Percentiles rank a stretch among this genome's conserved stretches.
phyloP scores from a whole-genome alignment of 1,140 invertebrate genomes.

The Brachystomella parvula region DNA sequence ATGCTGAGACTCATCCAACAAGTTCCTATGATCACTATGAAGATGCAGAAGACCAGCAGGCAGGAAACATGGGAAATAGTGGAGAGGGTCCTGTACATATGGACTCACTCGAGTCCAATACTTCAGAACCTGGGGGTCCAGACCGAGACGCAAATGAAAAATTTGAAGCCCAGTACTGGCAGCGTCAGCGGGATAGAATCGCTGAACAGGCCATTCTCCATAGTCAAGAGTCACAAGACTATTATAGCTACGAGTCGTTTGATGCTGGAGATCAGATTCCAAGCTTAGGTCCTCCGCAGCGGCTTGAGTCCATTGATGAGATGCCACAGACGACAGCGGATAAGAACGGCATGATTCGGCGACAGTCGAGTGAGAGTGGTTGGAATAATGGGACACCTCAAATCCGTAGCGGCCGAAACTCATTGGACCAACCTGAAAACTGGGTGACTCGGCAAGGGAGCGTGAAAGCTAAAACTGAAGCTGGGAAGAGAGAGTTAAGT shows the following conservation, averaged over 20 bases:
- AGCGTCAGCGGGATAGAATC: slow-evolving; percentile 35
- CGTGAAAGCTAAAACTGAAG: neutral
- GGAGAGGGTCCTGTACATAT: slow-evolving; percentile 32
- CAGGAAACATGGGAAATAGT: slow-evolving; percentile 10
- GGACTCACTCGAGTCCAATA: slow-evolving; percentile 36
- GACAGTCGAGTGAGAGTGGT: neutral
- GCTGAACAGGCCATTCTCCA: slow-evolving; percentile 30
- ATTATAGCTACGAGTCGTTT: slow-evolving; percentile 28
- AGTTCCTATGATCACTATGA: slow-evolving; percentile 19
- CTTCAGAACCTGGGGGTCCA: slow-evolving; percentile 24
- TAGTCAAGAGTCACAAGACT: slow-evolving; percentile 18
- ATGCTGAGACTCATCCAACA: slow-evolving; percentile 1
- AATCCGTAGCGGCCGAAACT: neutral
- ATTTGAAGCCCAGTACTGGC: slow-evolving; percentile 38
- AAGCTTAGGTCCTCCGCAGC: neutral
- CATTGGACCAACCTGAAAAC: slow-evolving; percentile 11
- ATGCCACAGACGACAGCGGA: neutral
- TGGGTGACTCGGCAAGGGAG: slow-evolving; percentile 15
- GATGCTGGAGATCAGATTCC: neutral
- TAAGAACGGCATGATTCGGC: neutral
- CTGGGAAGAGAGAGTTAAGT: neutral
- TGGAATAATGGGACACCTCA: neutral
- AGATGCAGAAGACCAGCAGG: slow-evolving; percentile 21
- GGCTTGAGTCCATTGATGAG: slow-evolving; percentile 4
- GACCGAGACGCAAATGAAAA: slow-evolving; percentile 34